A percentile compares a stretch with the other conserved stretches of the same genome.
These are phyloP conservation scores for Leptonema lineaticorne DNA, from an alignment of 1,140 invertebrate species.

Conservation along the genomic window DNA sequence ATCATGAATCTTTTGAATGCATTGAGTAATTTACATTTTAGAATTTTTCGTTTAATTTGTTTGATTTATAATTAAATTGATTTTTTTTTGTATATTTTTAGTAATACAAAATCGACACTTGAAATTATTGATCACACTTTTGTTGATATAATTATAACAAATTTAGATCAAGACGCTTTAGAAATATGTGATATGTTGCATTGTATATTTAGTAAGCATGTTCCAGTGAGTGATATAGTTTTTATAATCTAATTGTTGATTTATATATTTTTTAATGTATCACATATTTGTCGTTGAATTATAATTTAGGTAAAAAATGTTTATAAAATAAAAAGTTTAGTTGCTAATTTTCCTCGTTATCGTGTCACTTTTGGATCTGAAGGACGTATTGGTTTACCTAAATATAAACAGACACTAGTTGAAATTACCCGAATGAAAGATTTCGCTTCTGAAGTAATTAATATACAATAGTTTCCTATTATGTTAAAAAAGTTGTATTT, in stretches of 20 bases:
- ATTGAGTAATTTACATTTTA: conserved; percentile 36
- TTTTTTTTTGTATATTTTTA: background rate
- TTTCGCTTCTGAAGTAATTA: conserved; percentile 45
- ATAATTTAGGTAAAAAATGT: conserved; percentile 40
- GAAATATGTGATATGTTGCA: conserved; percentile 38
- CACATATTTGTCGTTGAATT: background rate
- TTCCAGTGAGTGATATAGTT: conserved; percentile 27
- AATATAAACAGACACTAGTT: conserved; percentile 48
- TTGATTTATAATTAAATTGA: background rate
- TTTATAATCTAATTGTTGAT: background rate
- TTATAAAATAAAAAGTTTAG: conserved; percentile 49
- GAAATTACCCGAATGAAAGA: conserved; percentile 47
- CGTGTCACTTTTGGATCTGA: conserved; percentile 45
- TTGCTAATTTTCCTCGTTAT: conserved; percentile 45
- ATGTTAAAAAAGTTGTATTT: no score
- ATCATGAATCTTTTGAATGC: conserved; percentile 34
- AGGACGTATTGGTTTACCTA: conserved; percentile 47
- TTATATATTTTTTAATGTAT: no score
- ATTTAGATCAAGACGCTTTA: conserved; percentile 49
- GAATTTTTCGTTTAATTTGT: background rate
- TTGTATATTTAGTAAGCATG: conserved; percentile 40
- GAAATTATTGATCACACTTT: conserved; percentile 29
- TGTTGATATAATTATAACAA: conserved; percentile 49
- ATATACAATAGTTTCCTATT: background rate
- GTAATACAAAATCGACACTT: conserved; percentile 36